Base-by-base conservation (phyloP, 2,888 invertebrate genomes). In the Amiota minor region DNA sequence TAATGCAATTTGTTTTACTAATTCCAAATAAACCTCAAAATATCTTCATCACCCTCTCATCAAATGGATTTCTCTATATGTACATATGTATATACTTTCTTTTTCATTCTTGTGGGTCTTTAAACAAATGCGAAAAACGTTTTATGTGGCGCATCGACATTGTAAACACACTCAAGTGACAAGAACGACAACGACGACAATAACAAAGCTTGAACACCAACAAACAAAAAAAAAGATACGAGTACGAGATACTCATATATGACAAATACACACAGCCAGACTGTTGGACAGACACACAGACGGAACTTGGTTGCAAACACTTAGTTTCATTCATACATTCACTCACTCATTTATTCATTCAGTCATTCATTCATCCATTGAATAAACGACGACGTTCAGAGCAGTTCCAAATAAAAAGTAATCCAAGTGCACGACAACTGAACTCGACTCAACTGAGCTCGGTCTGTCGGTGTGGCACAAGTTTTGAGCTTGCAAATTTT, bases 131-230 rank as follows among this genome's bases (percentile, higher is more conserved):
- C 53, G 73, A 72, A 64, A 65, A 78, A 69, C 78, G 72, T 79
- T 79, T 80, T 65, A 78, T 77, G 45, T 79, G 76, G 79, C 80
- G 80, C 77, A 64, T 75, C n/a, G 53, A 35, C 35, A 35, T 35
- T 55, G 50, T 64, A 72, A 50, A 61, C n/a, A 73, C 35, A 67
- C 55, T 62, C 72, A 35, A 35, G 35, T 35, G 35, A 35, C 35
- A 35, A 35, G 6, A 35, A 35, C 35, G 35, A 35, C 35, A 35
- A 35, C 6, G 2, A 35, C 35, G 35, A 35, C 35, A 35, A 35
- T 35, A 35, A 6, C 35, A 35, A 35, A 4, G 35, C 35, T 6
- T 35, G 35, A 35, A 35, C 35, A 35, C 35, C 35, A 35, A 35
- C 35, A 35, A 4, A 35, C 35, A 35, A 35, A 35, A 35, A 35